phyloP scores from a whole-genome alignment of 2,113 vertebrate genomes.

The Ammodytes dubius region DNA sequence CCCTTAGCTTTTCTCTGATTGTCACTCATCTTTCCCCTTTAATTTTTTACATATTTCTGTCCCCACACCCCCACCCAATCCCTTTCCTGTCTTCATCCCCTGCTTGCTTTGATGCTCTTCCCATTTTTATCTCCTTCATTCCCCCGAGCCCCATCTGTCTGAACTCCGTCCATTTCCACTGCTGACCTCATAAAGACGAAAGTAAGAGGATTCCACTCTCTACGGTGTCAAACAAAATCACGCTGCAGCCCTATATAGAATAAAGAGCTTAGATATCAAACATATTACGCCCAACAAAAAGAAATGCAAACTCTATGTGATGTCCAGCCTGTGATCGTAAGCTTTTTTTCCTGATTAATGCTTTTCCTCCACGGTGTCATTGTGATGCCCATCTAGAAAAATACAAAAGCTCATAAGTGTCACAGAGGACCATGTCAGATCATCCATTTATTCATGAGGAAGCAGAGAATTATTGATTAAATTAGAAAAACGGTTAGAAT shows the following conservation, averaged over 20 bases:
- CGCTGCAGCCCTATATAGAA: constrained; percentile 67
- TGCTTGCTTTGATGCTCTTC: constrained; percentile 46
- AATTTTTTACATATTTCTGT: constrained; percentile 58
- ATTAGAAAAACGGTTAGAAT: neutral
- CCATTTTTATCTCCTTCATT: constrained; percentile 55
- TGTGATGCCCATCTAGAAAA: constrained; percentile 38
- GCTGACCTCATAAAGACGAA: constrained; percentile 79
- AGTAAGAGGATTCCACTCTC: constrained; percentile 83
- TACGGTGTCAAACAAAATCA: constrained; percentile 76
- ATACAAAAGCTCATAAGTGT: constrained; percentile 47
- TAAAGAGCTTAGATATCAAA: constrained; percentile 82
- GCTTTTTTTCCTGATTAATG: constrained; percentile 65
- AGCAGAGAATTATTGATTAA: constrained; percentile 17
- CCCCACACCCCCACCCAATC: neutral
- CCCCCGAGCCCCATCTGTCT: constrained; percentile 74
- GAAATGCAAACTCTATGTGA: constrained; percentile 34
- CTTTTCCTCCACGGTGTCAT: constrained; percentile 29
- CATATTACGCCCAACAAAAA: constrained; percentile 61
- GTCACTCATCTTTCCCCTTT: constrained; percentile 46
- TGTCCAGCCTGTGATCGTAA: constrained; percentile 59
- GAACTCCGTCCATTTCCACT: constrained; percentile 76
- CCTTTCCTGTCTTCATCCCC: constrained; percentile 35
- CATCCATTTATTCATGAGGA: constrained; percentile 63
- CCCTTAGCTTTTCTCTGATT: constrained; percentile 36
- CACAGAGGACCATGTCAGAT: constrained; percentile 38